Percentiles rank a stretch among this genome's conserved stretches.
Conservation (phyloP, 2,113 vertebrate species). For the Melanotaenia duboulayi region DNA sequence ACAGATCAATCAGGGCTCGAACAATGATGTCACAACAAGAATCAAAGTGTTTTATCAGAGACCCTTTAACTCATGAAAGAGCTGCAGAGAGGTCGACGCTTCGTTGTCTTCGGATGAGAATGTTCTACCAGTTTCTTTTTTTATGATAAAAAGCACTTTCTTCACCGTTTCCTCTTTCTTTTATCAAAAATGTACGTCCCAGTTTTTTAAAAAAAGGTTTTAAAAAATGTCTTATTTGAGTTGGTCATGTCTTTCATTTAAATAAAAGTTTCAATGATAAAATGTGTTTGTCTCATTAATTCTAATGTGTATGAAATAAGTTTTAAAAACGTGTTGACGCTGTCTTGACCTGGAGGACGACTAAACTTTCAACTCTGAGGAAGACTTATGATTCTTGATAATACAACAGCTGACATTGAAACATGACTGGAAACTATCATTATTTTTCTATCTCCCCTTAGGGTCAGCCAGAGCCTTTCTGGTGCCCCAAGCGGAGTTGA, state of each 20-base stretch:
- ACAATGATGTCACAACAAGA: constrained; percentile 58
- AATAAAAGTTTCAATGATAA: constrained; percentile 75
- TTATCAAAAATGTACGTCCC: constrained; percentile 47
- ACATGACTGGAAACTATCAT: no score
- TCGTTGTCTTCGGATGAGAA: constrained; percentile 10
- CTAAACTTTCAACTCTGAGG: no score
- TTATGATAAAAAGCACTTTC: constrained; percentile 70
- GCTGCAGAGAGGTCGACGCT: neutral
- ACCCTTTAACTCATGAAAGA: constrained; percentile 43
- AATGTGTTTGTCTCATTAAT: neutral
- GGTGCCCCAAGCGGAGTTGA: no score
- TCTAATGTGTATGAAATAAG: no score
- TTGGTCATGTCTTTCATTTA: constrained; percentile 64
- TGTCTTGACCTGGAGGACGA: no score
- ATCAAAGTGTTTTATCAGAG: constrained; percentile 19
- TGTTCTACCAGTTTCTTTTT: constrained; percentile 39
- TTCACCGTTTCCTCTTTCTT: constrained; percentile 54
- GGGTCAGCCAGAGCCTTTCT: no score
- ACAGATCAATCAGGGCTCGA: constrained; percentile 59
- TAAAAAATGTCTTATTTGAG: constrained; percentile 64
- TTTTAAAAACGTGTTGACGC: no score
- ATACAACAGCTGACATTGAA: no score
- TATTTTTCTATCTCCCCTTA: no score
- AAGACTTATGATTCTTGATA: no score
- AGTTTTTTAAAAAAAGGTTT: constrained; percentile 47